phyloP scores from a whole-genome alignment of 2,888 invertebrate genomes.

The Gymnosoma rotundatum region DNA sequence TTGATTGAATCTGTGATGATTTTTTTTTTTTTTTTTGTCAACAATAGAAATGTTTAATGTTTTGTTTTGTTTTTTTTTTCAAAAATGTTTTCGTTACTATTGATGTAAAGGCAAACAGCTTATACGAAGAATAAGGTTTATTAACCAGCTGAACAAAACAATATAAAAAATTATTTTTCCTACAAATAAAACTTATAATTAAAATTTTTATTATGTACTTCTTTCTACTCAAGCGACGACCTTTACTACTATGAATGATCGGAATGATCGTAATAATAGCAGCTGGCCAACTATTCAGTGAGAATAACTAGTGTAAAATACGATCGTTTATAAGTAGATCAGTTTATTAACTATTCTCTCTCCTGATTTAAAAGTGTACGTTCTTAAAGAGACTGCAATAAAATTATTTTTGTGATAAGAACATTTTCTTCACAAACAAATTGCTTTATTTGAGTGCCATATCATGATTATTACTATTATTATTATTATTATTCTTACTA shows the following conservation, averaged over 20 bases:
- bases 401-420: constrained; percentile 60
- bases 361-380: constrained; percentile 39
- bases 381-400: constrained; percentile 55
- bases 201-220: constrained; percentile 2
- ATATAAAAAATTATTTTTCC: constrained; percentile 32
- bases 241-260: constrained; percentile 42
- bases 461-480: constrained; percentile 22
- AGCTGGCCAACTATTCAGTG: constrained; percentile 33
- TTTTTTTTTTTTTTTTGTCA: not conserved
- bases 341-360: constrained; percentile 58
- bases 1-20: not conserved
- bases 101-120: too few species aligned
- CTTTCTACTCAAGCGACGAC: constrained; percentile 34
- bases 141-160: constrained; percentile 18
- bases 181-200: constrained; percentile 19
- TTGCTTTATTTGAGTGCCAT: constrained; percentile 50
- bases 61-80: not conserved
- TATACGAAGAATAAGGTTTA: not conserved
- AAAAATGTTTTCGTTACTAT: not conserved
- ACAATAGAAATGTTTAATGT: not conserved
- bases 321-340: constrained; percentile 52
- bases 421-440: constrained; percentile 53
- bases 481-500: constrained; percentile 46
- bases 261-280: constrained; percentile 33
- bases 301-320: constrained; percentile 64